Percentiles rank a stretch among this genome's conserved stretches.
These are phyloP conservation scores for Drosophila bunnanda DNA, from an alignment of 2,888 invertebrate species.

Conservation along the genomic window DNA sequence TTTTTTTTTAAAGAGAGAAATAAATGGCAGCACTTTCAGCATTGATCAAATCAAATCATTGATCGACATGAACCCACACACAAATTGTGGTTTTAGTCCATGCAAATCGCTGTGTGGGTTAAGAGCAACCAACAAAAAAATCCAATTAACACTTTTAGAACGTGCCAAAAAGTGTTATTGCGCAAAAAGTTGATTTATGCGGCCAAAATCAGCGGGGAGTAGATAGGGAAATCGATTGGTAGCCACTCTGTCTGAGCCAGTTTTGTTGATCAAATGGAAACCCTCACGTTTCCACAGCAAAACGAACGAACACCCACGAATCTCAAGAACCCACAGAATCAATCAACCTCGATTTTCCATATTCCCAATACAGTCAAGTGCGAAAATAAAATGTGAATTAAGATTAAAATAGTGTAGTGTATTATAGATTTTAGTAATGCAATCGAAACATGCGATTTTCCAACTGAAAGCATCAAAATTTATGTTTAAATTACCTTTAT, in stretches of 20 bases:
- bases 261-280: conserved; percentile 16
- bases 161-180: conserved; percentile 62
- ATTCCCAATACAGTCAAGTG: neutral
- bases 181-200: conserved; percentile 68
- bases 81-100: conserved; percentile 11
- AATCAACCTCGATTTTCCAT: conserved; percentile 25
- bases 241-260: conserved; percentile 38
- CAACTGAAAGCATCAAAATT: neutral
- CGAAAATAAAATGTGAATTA: neutral
- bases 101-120: conserved; percentile 36
- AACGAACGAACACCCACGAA: conserved; percentile 27
- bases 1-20: neutral
- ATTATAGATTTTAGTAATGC: no score
- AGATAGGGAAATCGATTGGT: conserved; percentile 32
- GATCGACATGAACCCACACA: conserved; percentile 34
- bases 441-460: no score
- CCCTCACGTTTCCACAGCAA: conserved; percentile 10
- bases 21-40: conserved; percentile 37
- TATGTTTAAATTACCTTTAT: neutral
- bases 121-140: conserved; percentile 13
- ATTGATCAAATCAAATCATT: conserved; percentile 28
- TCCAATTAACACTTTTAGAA: conserved; percentile 67
- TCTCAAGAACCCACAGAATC: conserved; percentile 14
- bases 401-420: no score
- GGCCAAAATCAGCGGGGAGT: conserved; percentile 8